Percentiles rank a stretch among this genome's conserved stretches.
These are phyloP conservation scores for Druon quercuslanigerum DNA, from an alignment of 1,140 invertebrate genomes.

Conservation along the genomic window DNA sequence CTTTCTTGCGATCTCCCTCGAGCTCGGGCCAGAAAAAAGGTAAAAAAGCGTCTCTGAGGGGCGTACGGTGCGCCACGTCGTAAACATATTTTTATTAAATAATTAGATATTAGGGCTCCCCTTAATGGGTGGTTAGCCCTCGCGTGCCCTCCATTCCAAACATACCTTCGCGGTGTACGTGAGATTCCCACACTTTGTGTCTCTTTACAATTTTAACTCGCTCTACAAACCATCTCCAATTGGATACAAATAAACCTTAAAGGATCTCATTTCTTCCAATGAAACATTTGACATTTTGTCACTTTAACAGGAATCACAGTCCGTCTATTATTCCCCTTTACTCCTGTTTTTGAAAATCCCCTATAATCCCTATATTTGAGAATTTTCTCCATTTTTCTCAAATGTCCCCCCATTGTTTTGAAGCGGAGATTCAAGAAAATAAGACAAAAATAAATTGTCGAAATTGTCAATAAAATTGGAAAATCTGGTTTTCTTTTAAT, in stretches of 20 bases:
- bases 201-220: slow-evolving; percentile 47
- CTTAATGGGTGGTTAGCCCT: slow-evolving; percentile 73
- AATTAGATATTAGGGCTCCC: slow-evolving; percentile 74
- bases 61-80: slow-evolving; percentile 73
- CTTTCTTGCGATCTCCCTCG: slow-evolving; percentile 31
- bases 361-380: no score
- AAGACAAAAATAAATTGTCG: no score
- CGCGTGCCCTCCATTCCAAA: slow-evolving; percentile 74
- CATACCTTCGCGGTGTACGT: slow-evolving; percentile 72
- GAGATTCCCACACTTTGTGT: slow-evolving; percentile 74
- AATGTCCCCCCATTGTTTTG: no score
- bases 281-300: not conserved
- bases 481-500: no score
- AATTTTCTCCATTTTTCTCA: no score
- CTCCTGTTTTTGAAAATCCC: no score
- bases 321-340: no score
- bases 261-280: not conserved
- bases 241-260: not conserved
- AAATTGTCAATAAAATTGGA: no score
- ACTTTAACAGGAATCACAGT: no score
- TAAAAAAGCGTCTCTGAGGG: slow-evolving; percentile 54
- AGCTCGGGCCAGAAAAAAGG: slow-evolving; percentile 42
- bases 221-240: slow-evolving; percentile 33
- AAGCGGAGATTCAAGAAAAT: no score
- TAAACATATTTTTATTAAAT: slow-evolving; percentile 77